A percentile compares a stretch with the other conserved stretches of the same genome.
Conservation (phyloP, 2,113 vertebrate genomes). For the Ceuthmochares aereus region DNA sequence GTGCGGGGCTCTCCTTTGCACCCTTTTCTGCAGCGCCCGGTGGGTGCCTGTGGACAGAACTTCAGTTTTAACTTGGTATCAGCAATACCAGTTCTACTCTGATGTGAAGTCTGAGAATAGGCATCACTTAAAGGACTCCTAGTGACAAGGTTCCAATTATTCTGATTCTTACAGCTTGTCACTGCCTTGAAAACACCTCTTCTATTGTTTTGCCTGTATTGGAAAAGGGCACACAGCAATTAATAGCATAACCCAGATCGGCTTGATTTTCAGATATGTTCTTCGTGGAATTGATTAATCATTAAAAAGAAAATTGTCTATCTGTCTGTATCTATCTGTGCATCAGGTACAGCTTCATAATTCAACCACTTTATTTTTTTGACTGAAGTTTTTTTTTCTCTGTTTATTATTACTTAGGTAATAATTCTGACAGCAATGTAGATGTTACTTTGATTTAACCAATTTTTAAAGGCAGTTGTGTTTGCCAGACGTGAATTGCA, state of each 20-base stretch:
- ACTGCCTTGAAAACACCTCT: background rate
- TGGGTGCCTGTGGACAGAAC: slow-evolving; percentile 4
- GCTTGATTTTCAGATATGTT: slow-evolving; percentile 10
- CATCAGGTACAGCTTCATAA: background rate
- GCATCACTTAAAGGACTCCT: background rate
- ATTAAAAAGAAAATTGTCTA: background rate
- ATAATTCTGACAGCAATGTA: slow-evolving; percentile 17
- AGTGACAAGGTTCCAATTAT: background rate
- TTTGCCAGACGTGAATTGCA: slow-evolving; percentile 38
- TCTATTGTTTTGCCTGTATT: slow-evolving; percentile 30
- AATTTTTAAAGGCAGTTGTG: slow-evolving; percentile 40
- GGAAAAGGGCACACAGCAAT: slow-evolving; percentile 35
- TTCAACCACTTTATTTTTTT: background rate
- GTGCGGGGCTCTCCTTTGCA: background rate
- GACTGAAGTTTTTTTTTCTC: background rate
- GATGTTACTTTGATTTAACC: slow-evolving; percentile 42
- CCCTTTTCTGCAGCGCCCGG: background rate
- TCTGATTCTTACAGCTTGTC: background rate
- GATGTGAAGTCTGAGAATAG: background rate
- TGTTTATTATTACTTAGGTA: slow-evolving; percentile 25
- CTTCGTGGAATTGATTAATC: background rate
- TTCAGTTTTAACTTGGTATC: background rate
- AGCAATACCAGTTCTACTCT: background rate
- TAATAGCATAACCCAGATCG: background rate
- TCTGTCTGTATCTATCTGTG: background rate